phyloP scores from a whole-genome alignment of 2,888 invertebrate genomes.

The Seira musarum region DNA sequence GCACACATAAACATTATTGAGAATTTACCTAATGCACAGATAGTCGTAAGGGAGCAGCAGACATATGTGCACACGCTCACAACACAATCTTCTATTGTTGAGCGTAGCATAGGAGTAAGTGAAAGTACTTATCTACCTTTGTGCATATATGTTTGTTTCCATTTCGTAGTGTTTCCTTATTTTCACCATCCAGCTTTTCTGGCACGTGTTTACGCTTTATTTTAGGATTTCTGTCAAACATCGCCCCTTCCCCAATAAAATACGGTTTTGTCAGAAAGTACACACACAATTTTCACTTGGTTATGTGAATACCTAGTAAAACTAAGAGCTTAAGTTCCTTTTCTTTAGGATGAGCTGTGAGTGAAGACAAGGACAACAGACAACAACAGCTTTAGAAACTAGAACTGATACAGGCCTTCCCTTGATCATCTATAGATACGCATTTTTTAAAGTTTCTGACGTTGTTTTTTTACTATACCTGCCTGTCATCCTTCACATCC shows the following conservation, averaged over 20 bases:
- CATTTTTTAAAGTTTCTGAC: background rate
- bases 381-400: no score
- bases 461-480: background rate
- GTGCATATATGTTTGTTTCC: no score
- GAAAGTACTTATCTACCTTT: no score
- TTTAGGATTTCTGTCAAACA: conserved; percentile 58
- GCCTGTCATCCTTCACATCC: background rate
- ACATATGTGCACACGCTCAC: background rate
- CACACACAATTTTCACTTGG: conserved; percentile 11
- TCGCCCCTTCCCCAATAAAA: conserved; percentile 36
- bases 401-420: background rate
- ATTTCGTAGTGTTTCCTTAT: background rate
- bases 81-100: background rate
- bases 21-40: conserved; percentile 7
- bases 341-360: conserved; percentile 2
- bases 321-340: background rate
- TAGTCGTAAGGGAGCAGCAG: background rate
- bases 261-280: conserved; percentile 18
- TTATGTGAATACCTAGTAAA: conserved; percentile 6
- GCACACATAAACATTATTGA: conserved; percentile 16
- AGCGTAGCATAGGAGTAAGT: no score
- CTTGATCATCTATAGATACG: background rate
- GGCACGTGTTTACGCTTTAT: conserved; percentile 59
- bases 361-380: conserved; percentile 1
- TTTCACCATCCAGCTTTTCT: conserved; percentile 35